phyloP scores from a whole-genome alignment of 2,113 vertebrate genomes.

The Eclectus roratus region DNA sequence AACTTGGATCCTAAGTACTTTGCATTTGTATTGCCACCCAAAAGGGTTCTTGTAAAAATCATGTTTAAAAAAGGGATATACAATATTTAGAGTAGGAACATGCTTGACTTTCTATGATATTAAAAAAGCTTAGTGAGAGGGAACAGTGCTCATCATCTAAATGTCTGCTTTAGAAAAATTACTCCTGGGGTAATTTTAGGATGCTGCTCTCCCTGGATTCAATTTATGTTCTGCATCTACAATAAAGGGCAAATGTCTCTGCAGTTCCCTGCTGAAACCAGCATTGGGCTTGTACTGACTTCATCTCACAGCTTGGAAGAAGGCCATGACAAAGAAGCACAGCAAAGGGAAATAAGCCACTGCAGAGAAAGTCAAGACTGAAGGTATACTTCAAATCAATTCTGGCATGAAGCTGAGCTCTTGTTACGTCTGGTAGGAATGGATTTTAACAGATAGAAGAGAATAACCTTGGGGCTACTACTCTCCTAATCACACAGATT shows the following conservation, averaged over 20 bases:
- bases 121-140: conserved; percentile 27
- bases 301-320: conserved; percentile 56
- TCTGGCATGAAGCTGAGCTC: conserved; percentile 48
- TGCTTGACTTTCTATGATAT: conserved; percentile 29
- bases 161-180: conserved; percentile 22
- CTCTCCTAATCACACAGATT: not conserved
- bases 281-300: conserved; percentile 34
- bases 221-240: conserved; percentile 54
- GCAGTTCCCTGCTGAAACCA: conserved; percentile 56
- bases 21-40: conserved; percentile 29
- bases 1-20: conserved; percentile 56
- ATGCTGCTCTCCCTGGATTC: conserved; percentile 17
- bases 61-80: conserved; percentile 37
- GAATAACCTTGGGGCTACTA: conserved; percentile 12
- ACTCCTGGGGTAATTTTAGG: conserved; percentile 43
- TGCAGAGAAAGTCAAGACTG: conserved; percentile 47
- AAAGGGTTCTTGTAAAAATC: conserved; percentile 22
- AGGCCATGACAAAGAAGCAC: conserved; percentile 42
- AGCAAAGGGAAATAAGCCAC: conserved; percentile 47
- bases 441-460: conserved; percentile 42
- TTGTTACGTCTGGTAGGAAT: conserved; percentile 25
- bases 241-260: conserved; percentile 65
- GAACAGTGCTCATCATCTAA: conserved; percentile 34
- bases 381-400: conserved; percentile 61
- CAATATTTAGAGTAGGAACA: conserved; percentile 33